Evolutionary conservation across 2,888 invertebrate species (phyloP), one percentile per base, ranked within the genome.

Genomic region (Ferrisia virgata): DNA sequence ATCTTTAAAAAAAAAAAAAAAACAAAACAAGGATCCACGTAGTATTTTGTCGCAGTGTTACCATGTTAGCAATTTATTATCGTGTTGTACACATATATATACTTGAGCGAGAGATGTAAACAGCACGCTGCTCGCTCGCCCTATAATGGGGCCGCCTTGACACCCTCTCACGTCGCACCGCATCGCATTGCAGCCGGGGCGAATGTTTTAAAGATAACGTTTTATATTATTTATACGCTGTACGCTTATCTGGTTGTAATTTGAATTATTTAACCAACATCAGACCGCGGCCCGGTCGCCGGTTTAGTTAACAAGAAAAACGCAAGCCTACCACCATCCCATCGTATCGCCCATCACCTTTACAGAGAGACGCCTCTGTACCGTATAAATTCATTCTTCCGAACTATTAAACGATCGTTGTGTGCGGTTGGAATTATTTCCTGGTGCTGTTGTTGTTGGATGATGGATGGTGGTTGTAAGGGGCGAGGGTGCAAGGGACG

Each of bases 231-330:
- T 64, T 82, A 64, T 82, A 69, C 58, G n/a, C n/a, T n/a, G n/a
- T 18, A 22, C 82, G 82, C 82, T 82, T 82, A 82, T 82, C 82
- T 82, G 31, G 33, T 58, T 82, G 82, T 82, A 82, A 82, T 82
- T 82, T 82, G 82, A 82, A 82, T 82, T 82, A 82, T 82, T 58
- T 82, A 82, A 82, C 82, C 82, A n/a, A n/a, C n/a, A 69, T 69
- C 39, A 58, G 82, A 64, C 82, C 64, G 80, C 43, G 78, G 8
- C 25, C 69, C 36, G 6, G 47, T 3, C 47, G 47, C 47, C 69
- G 31, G 53, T n/a, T n/a, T n/a, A n/a, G 72, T 76, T 36, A 47
- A 33, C 36, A 69, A 82, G 82, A 82, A 82, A 82, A 82, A 82
- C 64, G 82, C 15, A 64, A 64, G 80, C 36, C 82, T 58, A 64